Conservation (phyloP, 2,113 vertebrate species). For the Numida meleagris region DNA sequence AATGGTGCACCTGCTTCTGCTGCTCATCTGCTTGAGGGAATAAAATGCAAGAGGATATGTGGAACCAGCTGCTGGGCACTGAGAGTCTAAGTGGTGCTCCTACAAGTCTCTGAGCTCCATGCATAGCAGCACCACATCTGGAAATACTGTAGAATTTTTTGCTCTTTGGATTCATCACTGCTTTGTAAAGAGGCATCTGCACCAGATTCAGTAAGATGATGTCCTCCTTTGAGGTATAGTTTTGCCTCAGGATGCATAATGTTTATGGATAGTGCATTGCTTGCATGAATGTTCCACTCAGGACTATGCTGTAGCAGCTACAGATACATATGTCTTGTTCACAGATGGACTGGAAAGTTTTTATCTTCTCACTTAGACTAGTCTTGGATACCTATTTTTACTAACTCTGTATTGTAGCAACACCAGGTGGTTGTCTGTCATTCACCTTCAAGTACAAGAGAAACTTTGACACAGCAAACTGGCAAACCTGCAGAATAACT, state of each 20-base stretch:
- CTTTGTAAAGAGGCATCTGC: neutral
- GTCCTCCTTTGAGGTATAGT: neutral
- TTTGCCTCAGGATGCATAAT: neutral
- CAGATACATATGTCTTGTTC: neutral
- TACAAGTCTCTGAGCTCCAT: neutral
- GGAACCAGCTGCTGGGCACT: neutral
- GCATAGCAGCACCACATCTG: neutral
- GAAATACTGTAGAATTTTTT: neutral
- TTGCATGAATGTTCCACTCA: neutral
- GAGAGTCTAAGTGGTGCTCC: neutral
- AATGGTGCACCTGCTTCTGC: constrained; percentile 38
- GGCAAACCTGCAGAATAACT: neutral
- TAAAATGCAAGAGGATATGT: neutral
- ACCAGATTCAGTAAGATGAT: neutral
- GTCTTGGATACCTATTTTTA: rapidly evolving
- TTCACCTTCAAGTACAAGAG: neutral
- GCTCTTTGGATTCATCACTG: neutral
- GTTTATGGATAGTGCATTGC: neutral
- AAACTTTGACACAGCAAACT: neutral
- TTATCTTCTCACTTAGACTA: neutral
- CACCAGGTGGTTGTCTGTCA: neutral
- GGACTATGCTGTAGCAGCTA: neutral
- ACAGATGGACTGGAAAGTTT: neutral
- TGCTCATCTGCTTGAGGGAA: neutral
- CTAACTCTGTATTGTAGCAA: neutral